Percentiles rank a stretch among this genome's conserved stretches.
These are phyloP conservation scores for Hirtodrosophila cameraria DNA, from an alignment of 2,888 invertebrate genomes.

Conservation along the genomic window DNA sequence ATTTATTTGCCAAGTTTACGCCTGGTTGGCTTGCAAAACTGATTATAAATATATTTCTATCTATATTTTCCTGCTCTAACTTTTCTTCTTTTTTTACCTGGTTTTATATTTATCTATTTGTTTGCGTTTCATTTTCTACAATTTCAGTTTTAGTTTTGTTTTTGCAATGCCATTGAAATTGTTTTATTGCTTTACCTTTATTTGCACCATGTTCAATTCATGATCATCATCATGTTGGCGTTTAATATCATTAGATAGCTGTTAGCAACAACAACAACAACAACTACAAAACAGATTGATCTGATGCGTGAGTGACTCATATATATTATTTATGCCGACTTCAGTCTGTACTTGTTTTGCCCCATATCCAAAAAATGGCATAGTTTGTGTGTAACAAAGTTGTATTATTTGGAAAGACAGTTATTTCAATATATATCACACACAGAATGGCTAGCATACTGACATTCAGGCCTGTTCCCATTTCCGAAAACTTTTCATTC, in stretches of 20 bases:
- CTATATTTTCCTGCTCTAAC: no score
- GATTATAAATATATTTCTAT: not conserved
- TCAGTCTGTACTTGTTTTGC: not conserved
- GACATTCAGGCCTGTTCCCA: no score
- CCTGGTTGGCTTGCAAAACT: conserved; percentile 17
- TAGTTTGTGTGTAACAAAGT: not conserved
- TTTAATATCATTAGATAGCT: not conserved
- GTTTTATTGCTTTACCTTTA: not conserved
- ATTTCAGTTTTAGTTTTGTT: not conserved
- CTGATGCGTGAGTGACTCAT: conserved; percentile 12
- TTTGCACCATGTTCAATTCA: not conserved
- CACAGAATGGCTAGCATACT: no score
- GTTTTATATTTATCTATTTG: not conserved
- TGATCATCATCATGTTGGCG: not conserved
- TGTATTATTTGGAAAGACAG: not conserved
- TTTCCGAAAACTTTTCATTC: no score
- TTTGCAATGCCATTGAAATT: not conserved
- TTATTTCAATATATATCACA: not conserved
- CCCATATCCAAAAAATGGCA: not conserved
- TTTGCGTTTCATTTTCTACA: not conserved
- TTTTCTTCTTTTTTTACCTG: no score
- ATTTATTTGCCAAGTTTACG: conserved; percentile 24
- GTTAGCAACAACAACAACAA: no score
- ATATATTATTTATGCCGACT: not conserved
- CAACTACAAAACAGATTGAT: no score